Conservation (phyloP, 2,797 vertebrate genomes). For the Staurois parvus region DNA sequence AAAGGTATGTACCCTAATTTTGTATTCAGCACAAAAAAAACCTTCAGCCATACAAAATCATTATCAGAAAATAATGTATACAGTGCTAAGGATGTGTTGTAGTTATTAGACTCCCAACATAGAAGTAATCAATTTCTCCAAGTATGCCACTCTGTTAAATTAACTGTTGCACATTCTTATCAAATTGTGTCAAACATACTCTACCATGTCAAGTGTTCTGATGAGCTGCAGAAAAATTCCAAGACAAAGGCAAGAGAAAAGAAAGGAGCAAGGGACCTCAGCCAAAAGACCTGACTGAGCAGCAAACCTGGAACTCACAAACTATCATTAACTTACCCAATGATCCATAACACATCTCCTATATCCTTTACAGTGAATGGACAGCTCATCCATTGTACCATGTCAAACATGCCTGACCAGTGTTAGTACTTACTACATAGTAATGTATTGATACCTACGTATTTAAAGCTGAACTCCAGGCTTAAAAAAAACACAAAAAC, state of each 20-base stretch:
- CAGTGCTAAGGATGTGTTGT: not conserved
- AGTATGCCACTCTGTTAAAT: slow-evolving; percentile 24
- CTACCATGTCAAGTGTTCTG: slow-evolving; percentile 21
- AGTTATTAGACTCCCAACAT: not conserved
- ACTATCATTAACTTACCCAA: slow-evolving; percentile 26
- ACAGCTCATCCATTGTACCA: not conserved
- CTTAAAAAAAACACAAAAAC: too few species aligned
- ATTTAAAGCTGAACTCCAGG: not conserved
- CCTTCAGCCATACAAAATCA: not conserved
- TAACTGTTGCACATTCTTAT: slow-evolving; percentile 8
- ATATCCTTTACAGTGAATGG: not conserved
- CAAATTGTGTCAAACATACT: slow-evolving; percentile 14
- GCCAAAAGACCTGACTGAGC: slow-evolving; percentile 37
- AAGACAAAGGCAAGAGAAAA: slow-evolving; percentile 25
- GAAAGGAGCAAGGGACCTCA: slow-evolving; percentile 38
- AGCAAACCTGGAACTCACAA: slow-evolving; percentile 19
- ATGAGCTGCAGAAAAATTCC: slow-evolving; percentile 2
- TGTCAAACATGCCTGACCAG: not conserved
- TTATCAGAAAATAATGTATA: not conserved
- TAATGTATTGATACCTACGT: not conserved
- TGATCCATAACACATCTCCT: slow-evolving; percentile 38
- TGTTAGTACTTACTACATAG: not conserved
- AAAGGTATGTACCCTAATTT: not conserved
- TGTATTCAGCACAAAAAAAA: not conserved
- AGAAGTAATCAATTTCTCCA: not conserved